Evolutionary conservation across 1,140 invertebrate genomes (phyloP), one percentile per base, ranked within the genome.

Genomic region (Chelonus insularis): DNA sequence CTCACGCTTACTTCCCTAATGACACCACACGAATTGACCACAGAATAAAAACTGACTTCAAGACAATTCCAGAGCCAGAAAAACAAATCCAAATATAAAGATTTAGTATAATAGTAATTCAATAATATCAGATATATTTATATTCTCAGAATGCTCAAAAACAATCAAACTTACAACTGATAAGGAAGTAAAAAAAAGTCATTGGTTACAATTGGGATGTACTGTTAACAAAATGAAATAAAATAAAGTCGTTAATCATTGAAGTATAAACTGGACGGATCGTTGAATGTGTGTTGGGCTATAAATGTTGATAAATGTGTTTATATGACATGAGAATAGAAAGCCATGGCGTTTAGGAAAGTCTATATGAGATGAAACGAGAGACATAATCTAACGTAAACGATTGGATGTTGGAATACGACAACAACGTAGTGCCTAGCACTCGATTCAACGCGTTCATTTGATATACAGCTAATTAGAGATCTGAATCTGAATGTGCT

Each of bases 381-480:
- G 23, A 57, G 12, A 54, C 43, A 29, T 4, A 16, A 60, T 60
- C 50, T 60, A 60, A 60, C 48, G 23, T 52, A n/a, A 54, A 54
- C 48, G 50, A 60, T 60, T 60, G 16, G 16, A 29, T 16, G 18
- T 32, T 43, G 14, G 11, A 18, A 39, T 41, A 56, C 11, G 9
- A n/a, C 9, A 39, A 9, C 39, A 52, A 11, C 32, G 36, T 14
- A 39, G 20, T 8, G 12, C 37, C 32, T 12, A 25, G 39, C 47
- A 54, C 52, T 39, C 62, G 47, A 16, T 20, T 64, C 52, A 66
- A 66, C 55, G 67, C 57, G 65, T 74, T 70, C 69, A 70, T 71
- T 78, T 78, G 75, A 77, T 74, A 69, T 70, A 75, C 67, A 72
- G 71, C 70, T 80, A 78, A 80, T 79, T 75, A 73, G 68, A 74